Evolutionary conservation across 37 sponge, comb jelly and placozoan species (phyloP), one percentile per base, ranked within the genome.

Genomic region (Bolinopsis microptera): DNA sequence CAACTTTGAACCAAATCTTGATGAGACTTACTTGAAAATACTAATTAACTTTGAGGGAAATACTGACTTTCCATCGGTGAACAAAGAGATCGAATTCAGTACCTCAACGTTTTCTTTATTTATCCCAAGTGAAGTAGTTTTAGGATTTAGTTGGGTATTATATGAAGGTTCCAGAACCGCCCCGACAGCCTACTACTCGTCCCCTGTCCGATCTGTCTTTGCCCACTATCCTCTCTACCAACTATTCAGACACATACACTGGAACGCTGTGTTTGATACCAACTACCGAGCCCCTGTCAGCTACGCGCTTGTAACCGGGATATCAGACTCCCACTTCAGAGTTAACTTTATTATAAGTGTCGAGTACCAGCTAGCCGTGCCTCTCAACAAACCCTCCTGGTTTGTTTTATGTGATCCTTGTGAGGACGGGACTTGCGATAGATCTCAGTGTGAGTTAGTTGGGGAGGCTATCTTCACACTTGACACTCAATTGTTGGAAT

Each of bases 311-410:
- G 90, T 86, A 34, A 86, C 32, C 26, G 90, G 48, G 23, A 23
- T 86, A 0, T 86, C 90, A 38, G 90, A 86, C 61, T 36, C 90
- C 28, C 90, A 86, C 22, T 18, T 40, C 30, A 1, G 90, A 28
- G 90, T 86, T 9, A 34, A 38, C 36, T 86, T 86, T 24, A 26
- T 41, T 13, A 21, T 39, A 2, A 40, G 28, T 38, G 90, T 40
- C 25, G 90, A 41, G 90, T 86, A 86, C 48, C 90, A 86, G 90
- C 0, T 86, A 8, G n/a, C 36, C 16, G 41, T 22, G 26, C 90
- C 90, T 0, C 90, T 38, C 25, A 24, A 28, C 25, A 0, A 16
- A 0, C 90, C 90, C 35, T 13, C 21, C 38, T 86, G 90, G 90
- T 41, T 39, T 23, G 16, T 18, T 0, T 38, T 34, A 16, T 86